Conservation (phyloP, 2,113 vertebrate species). For the Laticauda laticaudata region DNA sequence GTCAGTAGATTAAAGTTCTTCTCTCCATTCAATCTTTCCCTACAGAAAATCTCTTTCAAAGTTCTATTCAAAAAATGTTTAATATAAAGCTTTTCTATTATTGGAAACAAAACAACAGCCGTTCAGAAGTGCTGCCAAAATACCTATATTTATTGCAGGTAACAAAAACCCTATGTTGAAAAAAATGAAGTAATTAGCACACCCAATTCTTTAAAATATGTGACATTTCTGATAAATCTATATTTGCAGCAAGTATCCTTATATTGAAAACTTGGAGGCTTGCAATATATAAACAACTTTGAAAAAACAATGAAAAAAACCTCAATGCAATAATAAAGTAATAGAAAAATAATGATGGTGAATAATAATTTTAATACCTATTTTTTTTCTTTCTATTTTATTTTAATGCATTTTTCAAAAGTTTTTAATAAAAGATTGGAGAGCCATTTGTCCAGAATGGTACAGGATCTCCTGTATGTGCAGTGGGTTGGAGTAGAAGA, state of each 20-base stretch:
- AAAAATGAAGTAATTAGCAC: constrained; percentile 13
- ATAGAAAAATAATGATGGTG: background rate
- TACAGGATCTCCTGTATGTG: no score
- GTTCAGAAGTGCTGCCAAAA: constrained; percentile 4
- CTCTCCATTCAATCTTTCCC: rapidly evolving
- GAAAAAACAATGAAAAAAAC: background rate
- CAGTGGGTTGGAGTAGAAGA: no score
- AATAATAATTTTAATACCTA: background rate
- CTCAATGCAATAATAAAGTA: background rate
- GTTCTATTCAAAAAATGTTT: background rate
- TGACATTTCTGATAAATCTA: background rate
- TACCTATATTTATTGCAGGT: constrained; percentile 12
- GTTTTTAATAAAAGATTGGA: no score
- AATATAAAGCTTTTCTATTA: background rate
- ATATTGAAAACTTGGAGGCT: background rate
- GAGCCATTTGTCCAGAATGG: no score
- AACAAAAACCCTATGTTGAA: background rate
- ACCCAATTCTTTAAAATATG: constrained; percentile 3
- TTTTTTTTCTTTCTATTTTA: background rate
- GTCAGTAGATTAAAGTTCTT: background rate
- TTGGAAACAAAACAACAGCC: constrained; percentile 33
- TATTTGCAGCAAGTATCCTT: background rate
- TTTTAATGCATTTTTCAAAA: background rate
- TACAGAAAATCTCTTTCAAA: constrained; percentile 27
- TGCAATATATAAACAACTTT: background rate